Evolutionary conservation across 2,113 vertebrate species (phyloP).

Genomic region (Coturnix japonica): DNA sequence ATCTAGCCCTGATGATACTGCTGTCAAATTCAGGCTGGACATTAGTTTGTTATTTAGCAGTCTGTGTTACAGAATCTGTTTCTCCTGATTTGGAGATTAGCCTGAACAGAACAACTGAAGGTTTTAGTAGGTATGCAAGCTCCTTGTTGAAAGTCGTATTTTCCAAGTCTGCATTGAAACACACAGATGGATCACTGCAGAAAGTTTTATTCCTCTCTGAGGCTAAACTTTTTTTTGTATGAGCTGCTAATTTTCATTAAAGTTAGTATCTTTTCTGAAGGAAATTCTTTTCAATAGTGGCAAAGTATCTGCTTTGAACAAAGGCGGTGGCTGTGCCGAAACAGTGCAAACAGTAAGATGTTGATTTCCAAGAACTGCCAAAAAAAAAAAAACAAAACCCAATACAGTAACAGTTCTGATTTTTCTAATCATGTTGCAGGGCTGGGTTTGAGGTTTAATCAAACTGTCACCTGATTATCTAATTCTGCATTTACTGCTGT

Average conservation of each 20-base stretch:
- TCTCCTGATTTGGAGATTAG: background rate
- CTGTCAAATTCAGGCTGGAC: background rate
- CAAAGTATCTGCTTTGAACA: background rate
- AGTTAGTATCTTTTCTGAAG: background rate
- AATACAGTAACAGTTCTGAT: slow-evolving; percentile 9
- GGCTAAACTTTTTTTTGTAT: background rate
- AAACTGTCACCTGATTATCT: slow-evolving; percentile 7
- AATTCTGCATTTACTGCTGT: slow-evolving; percentile 15
- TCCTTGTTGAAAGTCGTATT: background rate
- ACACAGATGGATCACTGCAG: background rate
- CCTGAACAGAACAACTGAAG: background rate
- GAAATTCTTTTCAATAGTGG: background rate
- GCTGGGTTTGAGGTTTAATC: slow-evolving; percentile 34
- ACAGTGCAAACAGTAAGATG: slow-evolving; percentile 9
- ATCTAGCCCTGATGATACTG: background rate
- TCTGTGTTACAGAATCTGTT: accelerated
- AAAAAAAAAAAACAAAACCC: background rate
- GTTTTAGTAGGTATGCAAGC: background rate
- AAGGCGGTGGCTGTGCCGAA: background rate
- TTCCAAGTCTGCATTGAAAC: background rate
- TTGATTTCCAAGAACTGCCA: slow-evolving; percentile 71
- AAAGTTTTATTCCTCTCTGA: background rate
- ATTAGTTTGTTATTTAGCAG: background rate
- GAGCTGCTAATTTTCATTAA: background rate
- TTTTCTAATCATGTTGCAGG: slow-evolving; percentile 32